Base-by-base conservation (phyloP, 35 echinoderm and acorn worm genomes). In the Ptychodera flava region DNA sequence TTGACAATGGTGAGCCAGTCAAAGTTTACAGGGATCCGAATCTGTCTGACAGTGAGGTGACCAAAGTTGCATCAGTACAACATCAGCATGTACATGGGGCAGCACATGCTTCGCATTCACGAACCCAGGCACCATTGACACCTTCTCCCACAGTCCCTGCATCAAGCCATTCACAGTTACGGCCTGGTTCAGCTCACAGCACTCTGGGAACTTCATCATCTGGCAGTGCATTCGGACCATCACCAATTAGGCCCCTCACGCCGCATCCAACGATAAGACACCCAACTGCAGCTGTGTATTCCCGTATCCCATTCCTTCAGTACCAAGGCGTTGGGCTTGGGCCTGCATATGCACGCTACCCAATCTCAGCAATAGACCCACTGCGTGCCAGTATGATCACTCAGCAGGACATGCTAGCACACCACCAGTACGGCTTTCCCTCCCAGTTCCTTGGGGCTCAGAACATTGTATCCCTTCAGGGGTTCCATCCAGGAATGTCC, bases 21-120 rank as follows among this genome's bases (percentile, higher is more conserved):
- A 78, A 93, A 82, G 96, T 99, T 10, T 99, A 94, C 77, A 90
- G 96, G 15, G 96, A 99, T 80, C 96, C 96, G 1, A 99, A 86
- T 78, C 81, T 99, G 80, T 87, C 36, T 33, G 96, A 99, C 80
- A 90, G 88, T 53, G 80, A 88, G 31, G 96, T 99, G 0, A 99
- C 81, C n/a, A 92, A 99, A 35, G 91, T 99, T 29, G 88, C 94
- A 83, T 99, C 96, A 36, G 91, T 99, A 30, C 96, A 99, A 38
- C 96, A 99, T 31, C 88, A 85, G 77, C 75, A 83, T 0, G 29
- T 53, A 53, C 76, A 84, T 33, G 30, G 37, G 10, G 33, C 34
- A 28, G 33, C 35, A 36, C 80, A 81, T 16, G 31, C 33, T 81
- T 81, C 80, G 35, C 34, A 36, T 37, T 35, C 82, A 28, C 82